phyloP scores from a whole-genome alignment of 92 coral and sea anemone genomes.

The Epizoanthus rinbou region DNA sequence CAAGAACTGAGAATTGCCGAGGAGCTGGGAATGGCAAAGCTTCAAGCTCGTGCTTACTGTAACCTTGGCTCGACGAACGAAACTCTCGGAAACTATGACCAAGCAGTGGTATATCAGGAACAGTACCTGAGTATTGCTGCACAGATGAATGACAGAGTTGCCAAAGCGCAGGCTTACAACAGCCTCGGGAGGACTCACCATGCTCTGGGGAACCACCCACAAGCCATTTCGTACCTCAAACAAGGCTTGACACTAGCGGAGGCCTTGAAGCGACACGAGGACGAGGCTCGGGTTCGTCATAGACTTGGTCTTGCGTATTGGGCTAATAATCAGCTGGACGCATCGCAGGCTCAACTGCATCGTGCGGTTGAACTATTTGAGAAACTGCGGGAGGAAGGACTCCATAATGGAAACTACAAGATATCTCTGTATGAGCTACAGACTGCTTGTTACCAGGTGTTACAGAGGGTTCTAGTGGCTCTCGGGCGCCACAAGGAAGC shows the following conservation, averaged over 20 bases:
- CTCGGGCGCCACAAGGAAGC: conserved; percentile 87
- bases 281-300: conserved; percentile 94
- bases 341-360: conserved; percentile 79
- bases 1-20: conserved; percentile 83
- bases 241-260: conserved; percentile 89
- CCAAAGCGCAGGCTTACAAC: conserved; percentile 84
- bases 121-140: conserved; percentile 86
- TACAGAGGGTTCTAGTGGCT: conserved; percentile 92
- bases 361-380: conserved; percentile 91
- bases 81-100: conserved; percentile 78
- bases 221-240: conserved; percentile 88
- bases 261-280: conserved; percentile 78
- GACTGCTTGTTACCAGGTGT: conserved; percentile 87
- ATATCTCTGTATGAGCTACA: conserved; percentile 91
- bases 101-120: conserved; percentile 90
- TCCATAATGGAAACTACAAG: conserved; percentile 84
- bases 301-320: conserved; percentile 84
- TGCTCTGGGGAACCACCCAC: conserved; percentile 76
- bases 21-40: conserved; percentile 66
- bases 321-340: conserved; percentile 82
- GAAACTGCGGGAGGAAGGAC: conserved; percentile 84
- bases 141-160: conserved; percentile 82
- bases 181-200: conserved; percentile 91
- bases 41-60: conserved; percentile 82
- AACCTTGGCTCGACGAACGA: conserved; percentile 90